Percentiles rank a stretch among this genome's conserved stretches.
Evolutionary conservation across 2,797 vertebrate genomes (phyloP).

Genomic region (Gorsachius magnificus): DNA sequence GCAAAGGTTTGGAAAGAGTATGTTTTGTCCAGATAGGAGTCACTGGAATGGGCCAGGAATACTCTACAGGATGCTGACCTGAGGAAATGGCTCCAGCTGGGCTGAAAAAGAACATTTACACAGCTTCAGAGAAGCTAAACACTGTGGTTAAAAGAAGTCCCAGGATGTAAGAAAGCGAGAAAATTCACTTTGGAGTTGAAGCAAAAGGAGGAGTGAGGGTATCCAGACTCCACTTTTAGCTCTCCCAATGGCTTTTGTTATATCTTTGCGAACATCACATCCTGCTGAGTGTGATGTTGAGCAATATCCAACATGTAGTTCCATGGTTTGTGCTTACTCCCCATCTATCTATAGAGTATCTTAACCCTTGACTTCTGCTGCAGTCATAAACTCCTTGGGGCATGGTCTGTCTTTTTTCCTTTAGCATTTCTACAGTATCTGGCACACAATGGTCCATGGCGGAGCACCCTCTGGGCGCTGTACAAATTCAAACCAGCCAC

Average conservation of each 20-base stretch:
- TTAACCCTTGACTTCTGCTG: conserved; percentile 2
- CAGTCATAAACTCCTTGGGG: neutral
- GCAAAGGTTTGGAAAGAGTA: neutral
- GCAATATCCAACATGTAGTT: neutral
- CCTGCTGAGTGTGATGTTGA: neutral
- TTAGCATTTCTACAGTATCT: neutral
- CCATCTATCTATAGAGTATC: neutral
- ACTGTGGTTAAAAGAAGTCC: neutral
- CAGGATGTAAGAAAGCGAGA: neutral
- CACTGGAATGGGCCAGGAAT: neutral
- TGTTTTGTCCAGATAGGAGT: neutral
- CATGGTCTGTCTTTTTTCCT: neutral
- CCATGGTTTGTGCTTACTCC: neutral
- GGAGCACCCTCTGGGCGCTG: neutral
- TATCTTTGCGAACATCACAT: neutral
- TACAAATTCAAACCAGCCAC: neutral
- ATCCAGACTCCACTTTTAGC: neutral
- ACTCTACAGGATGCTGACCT: neutral
- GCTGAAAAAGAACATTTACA: neutral
- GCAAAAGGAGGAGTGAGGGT: neutral
- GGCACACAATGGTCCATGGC: neutral
- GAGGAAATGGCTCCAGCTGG: neutral
- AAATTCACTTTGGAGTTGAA: neutral
- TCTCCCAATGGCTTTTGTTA: neutral
- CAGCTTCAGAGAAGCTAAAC: neutral